Base-by-base conservation (phyloP, 2,113 vertebrate genomes). In the Recurvirostra avosetta region DNA sequence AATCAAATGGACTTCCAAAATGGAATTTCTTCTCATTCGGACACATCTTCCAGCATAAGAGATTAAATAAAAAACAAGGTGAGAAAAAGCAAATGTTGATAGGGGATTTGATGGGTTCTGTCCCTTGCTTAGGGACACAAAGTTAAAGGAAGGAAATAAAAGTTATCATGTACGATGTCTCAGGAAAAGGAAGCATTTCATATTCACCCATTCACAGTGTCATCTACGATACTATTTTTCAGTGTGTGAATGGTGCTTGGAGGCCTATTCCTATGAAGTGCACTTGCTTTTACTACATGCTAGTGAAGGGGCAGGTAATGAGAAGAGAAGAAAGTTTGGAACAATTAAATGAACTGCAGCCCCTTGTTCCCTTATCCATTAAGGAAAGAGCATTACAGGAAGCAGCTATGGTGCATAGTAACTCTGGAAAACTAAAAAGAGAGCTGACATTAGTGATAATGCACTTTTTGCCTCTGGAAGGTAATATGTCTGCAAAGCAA, bases 361-460 rank as follows among this genome's bases (percentile, higher is more conserved):
- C 52, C 68, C 66, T 76, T 94, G 73, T 84, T 96, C 76, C 71
- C 70, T 71, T 59, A 62, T 94, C 89, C 94, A 94, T 97, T 97
- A 97, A 90, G 90, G 89, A 66, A 91, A 58, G 81, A 93, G 71
- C 84, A 89, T 96, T 88, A 87, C 21, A 93, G 94, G 82, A 97
- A 97, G 92, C 27, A 89, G 71, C 82, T 92, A 78, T 94, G 91
- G 86, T 83, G 91, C 88, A 80, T 96, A 97, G 94, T 85, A 96
- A 88, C 92, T 67, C 88, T 77, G 79, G 55, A 93, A 93, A 97
- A 92, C 82, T 92, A 63, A 91, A 94, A 95, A 93, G 94, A 90
- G 93, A 95, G 90, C 93, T 97, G 87, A 96, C 63, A 78, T 97
- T 96, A 97, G 76, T 56, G 90, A 70, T 97, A 96, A 98, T 96